Conservation (phyloP, 1,140 invertebrate genomes). For the Neuroterus valhalla region DNA sequence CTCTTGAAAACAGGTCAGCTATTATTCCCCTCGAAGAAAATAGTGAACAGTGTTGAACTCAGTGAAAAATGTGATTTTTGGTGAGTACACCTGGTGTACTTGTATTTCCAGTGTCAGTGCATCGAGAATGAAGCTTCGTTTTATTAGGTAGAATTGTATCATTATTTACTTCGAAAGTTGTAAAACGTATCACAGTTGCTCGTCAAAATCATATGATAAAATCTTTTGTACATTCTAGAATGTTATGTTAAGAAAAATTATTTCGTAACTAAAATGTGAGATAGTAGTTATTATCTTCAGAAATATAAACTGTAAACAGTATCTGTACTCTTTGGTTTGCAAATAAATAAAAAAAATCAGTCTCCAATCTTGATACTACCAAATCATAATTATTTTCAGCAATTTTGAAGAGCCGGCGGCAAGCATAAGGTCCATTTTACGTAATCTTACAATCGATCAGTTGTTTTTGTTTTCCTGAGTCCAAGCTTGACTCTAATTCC, state of each 20-base stretch:
- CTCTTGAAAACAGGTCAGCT: no score
- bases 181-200: no score
- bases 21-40: no score
- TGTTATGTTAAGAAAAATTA: background rate
- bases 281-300: background rate
- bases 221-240: background rate
- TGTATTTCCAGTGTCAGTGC: no score
- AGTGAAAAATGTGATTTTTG: no score
- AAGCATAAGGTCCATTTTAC: constrained; percentile 61
- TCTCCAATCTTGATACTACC: background rate
- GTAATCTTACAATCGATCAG: constrained; percentile 60
- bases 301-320: background rate
- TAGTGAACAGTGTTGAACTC: no score
- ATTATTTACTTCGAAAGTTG: no score
- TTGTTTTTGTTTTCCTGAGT: constrained; percentile 34
- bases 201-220: no score
- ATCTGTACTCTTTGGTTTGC: constrained; percentile 25
- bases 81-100: no score
- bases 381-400: constrained; percentile 65
- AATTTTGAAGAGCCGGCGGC: constrained; percentile 55
- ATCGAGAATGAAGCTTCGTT: no score
- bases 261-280: constrained; percentile 23
- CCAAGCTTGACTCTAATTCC: constrained; percentile 38
- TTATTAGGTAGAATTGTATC: no score
- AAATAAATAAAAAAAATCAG: constrained; percentile 41